Conservation (phyloP, 2,113 vertebrate species). For the Gymnogyps californianus region DNA sequence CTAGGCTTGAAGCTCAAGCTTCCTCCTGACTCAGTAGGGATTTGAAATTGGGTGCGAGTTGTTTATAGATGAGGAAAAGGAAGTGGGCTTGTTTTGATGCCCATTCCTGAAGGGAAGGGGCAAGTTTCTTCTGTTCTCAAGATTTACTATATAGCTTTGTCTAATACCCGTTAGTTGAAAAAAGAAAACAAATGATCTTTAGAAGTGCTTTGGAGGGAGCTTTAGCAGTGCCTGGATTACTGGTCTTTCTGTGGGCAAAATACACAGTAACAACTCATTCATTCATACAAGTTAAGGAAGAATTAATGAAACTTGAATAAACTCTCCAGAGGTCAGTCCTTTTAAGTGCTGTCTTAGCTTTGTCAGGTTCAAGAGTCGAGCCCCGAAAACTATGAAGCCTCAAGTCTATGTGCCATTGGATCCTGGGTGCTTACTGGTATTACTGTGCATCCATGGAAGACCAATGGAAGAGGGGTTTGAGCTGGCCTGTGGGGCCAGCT, state of each 20-base stretch:
- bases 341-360: neutral
- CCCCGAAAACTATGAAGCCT: neutral
- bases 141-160: neutral
- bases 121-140: neutral
- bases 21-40: neutral
- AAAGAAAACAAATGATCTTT: neutral
- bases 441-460: neutral
- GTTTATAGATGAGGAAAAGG: neutral
- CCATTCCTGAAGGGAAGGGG: neutral
- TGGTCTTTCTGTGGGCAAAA: neutral
- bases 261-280: neutral
- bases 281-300: neutral
- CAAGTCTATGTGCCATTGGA: accelerated
- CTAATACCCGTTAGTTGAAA: neutral
- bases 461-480: neutral
- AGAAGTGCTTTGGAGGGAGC: neutral
- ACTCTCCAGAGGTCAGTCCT: neutral
- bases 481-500: neutral
- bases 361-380: neutral
- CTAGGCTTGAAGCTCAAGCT: neutral
- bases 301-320: neutral
- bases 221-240: neutral
- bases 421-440: neutral
- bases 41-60: neutral
- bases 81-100: neutral